Conservation (phyloP, 2,888 invertebrate genomes). For the Pachliopta kotzebuea region DNA sequence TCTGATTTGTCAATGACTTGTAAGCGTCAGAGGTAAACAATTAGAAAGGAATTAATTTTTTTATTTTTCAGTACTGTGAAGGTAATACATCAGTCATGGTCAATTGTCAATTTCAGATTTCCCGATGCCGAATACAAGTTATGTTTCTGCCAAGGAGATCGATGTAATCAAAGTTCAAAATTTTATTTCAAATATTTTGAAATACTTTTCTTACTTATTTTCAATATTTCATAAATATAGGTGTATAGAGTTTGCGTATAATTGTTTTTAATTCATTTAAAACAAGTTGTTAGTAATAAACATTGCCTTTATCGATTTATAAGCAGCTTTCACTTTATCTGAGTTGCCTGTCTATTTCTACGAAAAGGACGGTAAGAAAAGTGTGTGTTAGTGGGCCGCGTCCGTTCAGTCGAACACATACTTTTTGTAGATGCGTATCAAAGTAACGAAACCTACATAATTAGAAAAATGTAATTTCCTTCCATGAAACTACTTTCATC, state of each 20-base stretch:
- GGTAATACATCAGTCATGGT: neutral
- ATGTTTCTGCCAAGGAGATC: slow-evolving; percentile 66
- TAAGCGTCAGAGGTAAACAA: slow-evolving; percentile 52
- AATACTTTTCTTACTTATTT: slow-evolving; percentile 1
- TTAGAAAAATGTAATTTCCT: slow-evolving; percentile 58
- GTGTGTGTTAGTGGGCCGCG: slow-evolving; percentile 77
- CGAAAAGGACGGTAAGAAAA: slow-evolving; percentile 77
- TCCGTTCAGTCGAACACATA: slow-evolving; percentile 60
- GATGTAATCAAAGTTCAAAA: slow-evolving; percentile 53
- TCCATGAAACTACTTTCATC: slow-evolving; percentile 17
- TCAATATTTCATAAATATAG: neutral
- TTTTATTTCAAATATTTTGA: slow-evolving; percentile 18
- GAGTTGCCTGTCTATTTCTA: slow-evolving; percentile 72
- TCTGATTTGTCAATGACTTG: slow-evolving; percentile 59
- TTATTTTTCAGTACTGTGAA: too few relatives aligned
- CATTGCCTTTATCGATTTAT: slow-evolving; percentile 70
- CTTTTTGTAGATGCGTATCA: slow-evolving; percentile 63
- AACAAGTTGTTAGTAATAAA: slow-evolving; percentile 51
- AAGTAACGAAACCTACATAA: slow-evolving; percentile 60
- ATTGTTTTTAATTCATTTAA: neutral
- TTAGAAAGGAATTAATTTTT: neutral
- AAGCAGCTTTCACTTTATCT: slow-evolving; percentile 76
- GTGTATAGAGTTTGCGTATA: neutral
- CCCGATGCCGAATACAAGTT: slow-evolving; percentile 63
- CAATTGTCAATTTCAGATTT: slow-evolving; percentile 48